Conservation (phyloP, 2,113 vertebrate genomes). For the Enhydra lutris region DNA sequence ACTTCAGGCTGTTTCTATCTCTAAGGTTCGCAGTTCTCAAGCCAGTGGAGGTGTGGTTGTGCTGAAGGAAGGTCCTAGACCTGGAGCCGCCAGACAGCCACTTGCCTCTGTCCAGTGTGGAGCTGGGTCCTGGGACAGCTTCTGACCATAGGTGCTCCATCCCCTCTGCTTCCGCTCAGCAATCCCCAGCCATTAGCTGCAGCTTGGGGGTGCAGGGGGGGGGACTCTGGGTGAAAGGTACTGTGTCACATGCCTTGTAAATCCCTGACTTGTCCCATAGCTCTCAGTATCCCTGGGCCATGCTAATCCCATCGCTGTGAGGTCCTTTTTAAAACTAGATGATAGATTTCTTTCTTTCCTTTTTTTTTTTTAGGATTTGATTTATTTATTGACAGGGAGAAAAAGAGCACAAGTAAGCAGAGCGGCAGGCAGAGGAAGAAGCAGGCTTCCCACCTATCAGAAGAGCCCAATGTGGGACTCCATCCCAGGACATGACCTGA, state of each 20-base stretch:
- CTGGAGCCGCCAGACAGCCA: not conserved
- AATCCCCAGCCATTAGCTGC: not conserved
- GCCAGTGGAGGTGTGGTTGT: too few species aligned
- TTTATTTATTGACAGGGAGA: too few species aligned
- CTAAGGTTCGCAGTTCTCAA: not conserved
- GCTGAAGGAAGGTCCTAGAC: not conserved
- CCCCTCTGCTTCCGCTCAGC: rapidly evolving
- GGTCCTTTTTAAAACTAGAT: not conserved
- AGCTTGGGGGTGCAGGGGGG: not conserved
- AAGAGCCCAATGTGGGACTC: too few species aligned
- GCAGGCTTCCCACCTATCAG: too few species aligned
- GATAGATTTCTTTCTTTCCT: not conserved
- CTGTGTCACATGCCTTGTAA: not conserved
- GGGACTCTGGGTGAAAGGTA: not conserved
- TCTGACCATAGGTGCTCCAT: not conserved
- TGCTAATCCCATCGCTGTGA: not conserved
- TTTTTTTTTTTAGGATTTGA: too few species aligned
- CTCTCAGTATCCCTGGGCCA: not conserved
- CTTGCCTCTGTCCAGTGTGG: not conserved
- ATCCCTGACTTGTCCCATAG: not conserved
- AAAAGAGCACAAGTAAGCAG: too few species aligned
- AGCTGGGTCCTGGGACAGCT: not conserved
- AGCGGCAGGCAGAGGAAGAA: too few species aligned
- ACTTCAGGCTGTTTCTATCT: not conserved
- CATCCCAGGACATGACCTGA: too few species aligned